These are phyloP conservation scores for Manis javanica DNA, from an alignment of 2,797 vertebrate genomes.

Conservation along the genomic window DNA sequence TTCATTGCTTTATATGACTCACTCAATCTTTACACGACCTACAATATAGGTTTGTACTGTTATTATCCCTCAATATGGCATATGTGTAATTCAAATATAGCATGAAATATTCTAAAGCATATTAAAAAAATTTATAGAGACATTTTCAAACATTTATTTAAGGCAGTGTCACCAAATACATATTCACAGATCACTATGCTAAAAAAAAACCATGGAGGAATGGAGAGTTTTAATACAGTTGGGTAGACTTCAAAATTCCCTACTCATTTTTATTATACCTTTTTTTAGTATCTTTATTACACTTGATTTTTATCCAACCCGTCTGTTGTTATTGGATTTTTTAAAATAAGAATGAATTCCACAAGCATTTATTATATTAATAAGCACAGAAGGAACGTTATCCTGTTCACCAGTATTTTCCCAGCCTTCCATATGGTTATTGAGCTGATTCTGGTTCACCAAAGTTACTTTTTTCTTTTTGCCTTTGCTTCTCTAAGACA, in stretches of 20 bases:
- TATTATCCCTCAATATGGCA: background rate
- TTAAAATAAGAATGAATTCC: background rate
- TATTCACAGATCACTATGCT: background rate
- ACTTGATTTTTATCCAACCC: background rate
- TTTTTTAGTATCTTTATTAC: background rate
- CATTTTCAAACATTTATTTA: conserved; percentile 42
- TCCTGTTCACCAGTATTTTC: background rate
- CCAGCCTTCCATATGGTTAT: background rate
- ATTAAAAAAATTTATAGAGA: background rate
- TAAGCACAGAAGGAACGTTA: background rate
- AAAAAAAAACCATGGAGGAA: background rate
- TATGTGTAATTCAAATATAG: conserved; percentile 31
- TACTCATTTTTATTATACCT: background rate
- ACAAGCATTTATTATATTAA: conserved; percentile 34
- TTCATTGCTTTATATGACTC: background rate
- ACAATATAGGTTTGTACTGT: background rate
- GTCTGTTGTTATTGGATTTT: conserved; percentile 11
- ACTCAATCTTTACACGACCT: background rate
- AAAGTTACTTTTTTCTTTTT: background rate
- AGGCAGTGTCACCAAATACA: background rate
- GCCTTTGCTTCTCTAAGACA: conserved; percentile 16
- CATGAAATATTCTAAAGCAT: background rate
- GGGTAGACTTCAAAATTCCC: background rate
- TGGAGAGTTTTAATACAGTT: conserved; percentile 26
- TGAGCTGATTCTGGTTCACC: background rate